Conservation (phyloP, 2,113 vertebrate species). For the Xerus inauris region DNA sequence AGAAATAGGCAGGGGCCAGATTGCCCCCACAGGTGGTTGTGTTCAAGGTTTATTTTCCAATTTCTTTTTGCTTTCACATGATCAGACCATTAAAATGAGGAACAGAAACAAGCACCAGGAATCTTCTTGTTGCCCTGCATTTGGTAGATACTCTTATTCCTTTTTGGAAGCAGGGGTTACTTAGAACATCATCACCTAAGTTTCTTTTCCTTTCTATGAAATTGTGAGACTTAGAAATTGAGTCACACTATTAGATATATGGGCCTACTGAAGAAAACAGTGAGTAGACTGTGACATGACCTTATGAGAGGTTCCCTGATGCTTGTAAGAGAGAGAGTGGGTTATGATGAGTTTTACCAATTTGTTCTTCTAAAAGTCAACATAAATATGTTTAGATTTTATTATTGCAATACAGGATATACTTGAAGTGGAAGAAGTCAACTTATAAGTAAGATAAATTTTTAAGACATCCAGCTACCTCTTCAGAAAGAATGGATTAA, state of each 20-base stretch:
- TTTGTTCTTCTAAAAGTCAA: neutral
- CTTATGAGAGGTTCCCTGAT: neutral
- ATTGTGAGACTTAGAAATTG: neutral
- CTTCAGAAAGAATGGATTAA: neutral
- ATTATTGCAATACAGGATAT: neutral
- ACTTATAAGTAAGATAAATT: neutral
- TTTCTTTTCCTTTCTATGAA: neutral
- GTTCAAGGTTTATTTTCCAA: neutral
- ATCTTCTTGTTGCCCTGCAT: neutral
- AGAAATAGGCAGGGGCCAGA: neutral
- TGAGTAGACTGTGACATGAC: neutral
- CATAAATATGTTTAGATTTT: conserved; percentile 12
- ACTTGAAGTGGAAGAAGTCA: neutral
- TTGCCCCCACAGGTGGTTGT: neutral
- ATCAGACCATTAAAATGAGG: neutral
- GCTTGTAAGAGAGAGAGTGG: neutral
- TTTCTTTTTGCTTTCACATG: neutral
- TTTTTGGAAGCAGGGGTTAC: neutral
- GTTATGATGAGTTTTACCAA: neutral
- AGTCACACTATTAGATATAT: neutral
- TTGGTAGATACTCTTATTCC: neutral
- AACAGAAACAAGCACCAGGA: neutral
- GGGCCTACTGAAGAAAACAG: neutral
- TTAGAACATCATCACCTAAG: neutral
- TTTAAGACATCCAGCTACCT: neutral